phyloP scores from a whole-genome alignment of 2,113 vertebrate species.

The Jaculus jaculus region DNA sequence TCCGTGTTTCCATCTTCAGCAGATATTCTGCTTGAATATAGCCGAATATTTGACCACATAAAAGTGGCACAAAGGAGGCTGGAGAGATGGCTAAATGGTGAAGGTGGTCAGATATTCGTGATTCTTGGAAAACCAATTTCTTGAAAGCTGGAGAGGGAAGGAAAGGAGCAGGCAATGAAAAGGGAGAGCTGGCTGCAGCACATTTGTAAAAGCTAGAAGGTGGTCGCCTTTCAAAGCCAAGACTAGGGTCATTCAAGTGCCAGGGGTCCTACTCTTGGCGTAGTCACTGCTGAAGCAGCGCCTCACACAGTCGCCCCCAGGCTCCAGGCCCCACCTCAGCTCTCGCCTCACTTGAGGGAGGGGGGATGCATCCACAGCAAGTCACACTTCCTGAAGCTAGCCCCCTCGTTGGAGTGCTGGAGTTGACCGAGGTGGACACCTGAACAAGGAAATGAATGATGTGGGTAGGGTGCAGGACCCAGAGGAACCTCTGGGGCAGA shows the following conservation, averaged over 20 bases:
- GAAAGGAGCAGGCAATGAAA: constrained; percentile 3
- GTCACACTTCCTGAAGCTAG: neutral
- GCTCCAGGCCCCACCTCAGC: neutral
- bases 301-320: neutral
- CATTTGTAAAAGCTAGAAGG: constrained; percentile 26
- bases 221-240: neutral
- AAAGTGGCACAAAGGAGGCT: neutral
- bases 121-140: constrained; percentile 60
- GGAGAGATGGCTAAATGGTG: too few relatives aligned
- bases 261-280: neutral
- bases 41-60: constrained; percentile 18
- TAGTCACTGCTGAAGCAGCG: neutral
- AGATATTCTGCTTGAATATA: constrained; percentile 28
- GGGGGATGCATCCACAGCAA: neutral
- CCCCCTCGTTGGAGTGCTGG: neutral
- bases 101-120: constrained; percentile 6
- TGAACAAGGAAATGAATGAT: neutral
- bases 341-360: neutral
- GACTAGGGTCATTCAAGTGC: neutral
- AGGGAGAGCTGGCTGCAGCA: neutral
- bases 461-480: neutral
- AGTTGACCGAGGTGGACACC: neutral
- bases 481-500: neutral
- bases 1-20: constrained; percentile 45
- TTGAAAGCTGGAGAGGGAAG: constrained; percentile 35